Conservation (phyloP, 1,140 invertebrate species). For the Saxidomus purpurata region DNA sequence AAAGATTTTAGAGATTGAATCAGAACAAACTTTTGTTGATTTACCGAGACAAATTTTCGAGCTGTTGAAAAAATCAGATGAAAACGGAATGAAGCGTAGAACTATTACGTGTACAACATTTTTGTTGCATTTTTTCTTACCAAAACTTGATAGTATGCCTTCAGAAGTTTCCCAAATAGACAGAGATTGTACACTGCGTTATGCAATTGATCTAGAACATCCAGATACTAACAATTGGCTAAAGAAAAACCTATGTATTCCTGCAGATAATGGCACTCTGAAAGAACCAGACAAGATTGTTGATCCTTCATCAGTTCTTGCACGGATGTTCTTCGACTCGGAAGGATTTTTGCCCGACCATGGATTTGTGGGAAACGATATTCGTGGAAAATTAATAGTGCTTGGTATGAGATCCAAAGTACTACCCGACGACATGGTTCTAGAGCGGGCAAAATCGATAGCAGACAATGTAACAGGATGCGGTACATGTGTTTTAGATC, state of each 20-base stretch:
- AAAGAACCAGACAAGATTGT: constrained; percentile 60
- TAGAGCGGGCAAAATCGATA: constrained; percentile 56
- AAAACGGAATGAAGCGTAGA: constrained; percentile 7
- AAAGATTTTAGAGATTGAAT: not conserved
- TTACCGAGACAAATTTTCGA: constrained; percentile 26
- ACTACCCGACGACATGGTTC: constrained; percentile 44
- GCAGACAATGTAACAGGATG: constrained; percentile 25
- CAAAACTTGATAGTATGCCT: too few relatives aligned
- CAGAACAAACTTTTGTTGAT: constrained; percentile 20
- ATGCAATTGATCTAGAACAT: not conserved
- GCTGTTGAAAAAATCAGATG: constrained; percentile 17
- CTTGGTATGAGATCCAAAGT: constrained; percentile 65
- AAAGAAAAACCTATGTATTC: constrained; percentile 54
- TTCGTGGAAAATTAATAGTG: not conserved
- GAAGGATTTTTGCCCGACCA: not conserved
- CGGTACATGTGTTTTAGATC: not conserved
- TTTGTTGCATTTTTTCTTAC: constrained; percentile 69
- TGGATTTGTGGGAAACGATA: not conserved
- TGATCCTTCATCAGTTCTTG: too few relatives aligned
- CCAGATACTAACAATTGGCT: not conserved
- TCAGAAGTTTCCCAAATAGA: constrained; percentile 11
- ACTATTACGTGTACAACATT: constrained; percentile 16
- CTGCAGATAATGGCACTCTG: constrained; percentile 30
- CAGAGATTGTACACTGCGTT: not conserved
- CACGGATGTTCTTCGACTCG: too few relatives aligned